A percentile compares a stretch with the other conserved stretches of the same genome.
These are phyloP conservation scores for Dicranocentrus wangi DNA, from an alignment of 2,888 invertebrate species.

Conservation along the genomic window DNA sequence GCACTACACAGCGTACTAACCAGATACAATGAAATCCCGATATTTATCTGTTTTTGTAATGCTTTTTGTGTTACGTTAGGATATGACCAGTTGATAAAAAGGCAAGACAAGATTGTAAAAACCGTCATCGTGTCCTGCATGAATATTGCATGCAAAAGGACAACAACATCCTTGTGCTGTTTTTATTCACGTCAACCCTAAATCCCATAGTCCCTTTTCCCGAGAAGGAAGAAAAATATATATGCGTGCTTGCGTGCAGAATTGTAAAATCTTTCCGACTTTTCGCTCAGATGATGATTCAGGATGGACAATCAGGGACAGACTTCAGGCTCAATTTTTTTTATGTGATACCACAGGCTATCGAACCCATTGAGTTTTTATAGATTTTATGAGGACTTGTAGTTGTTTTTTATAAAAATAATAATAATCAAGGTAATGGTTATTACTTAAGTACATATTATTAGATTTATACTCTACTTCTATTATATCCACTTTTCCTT, in stretches of 20 bases:
- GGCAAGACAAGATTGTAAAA: constrained; percentile 4
- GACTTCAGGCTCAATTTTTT: background rate
- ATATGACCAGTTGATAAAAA: background rate
- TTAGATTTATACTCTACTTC: background rate
- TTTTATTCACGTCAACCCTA: too few relatives aligned
- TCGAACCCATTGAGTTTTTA: constrained; percentile 23
- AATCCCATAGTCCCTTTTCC: too few relatives aligned
- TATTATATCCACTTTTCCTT: too few relatives aligned
- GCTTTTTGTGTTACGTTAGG: too few relatives aligned
- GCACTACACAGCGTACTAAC: too few relatives aligned
- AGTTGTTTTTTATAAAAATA: constrained; percentile 8
- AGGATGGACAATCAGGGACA: background rate
- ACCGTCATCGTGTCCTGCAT: background rate
- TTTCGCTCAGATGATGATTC: background rate
- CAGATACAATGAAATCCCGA: too few relatives aligned
- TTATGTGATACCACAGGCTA: background rate
- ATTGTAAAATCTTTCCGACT: constrained; percentile 1
- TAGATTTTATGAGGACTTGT: background rate
- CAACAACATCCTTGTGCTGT: too few relatives aligned
- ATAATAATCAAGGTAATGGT: constrained; percentile 12
- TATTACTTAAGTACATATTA: background rate
- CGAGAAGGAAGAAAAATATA: background rate
- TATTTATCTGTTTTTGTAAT: too few relatives aligned
- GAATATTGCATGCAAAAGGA: background rate
- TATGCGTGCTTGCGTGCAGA: constrained; percentile 5